phyloP scores from a whole-genome alignment of 2,888 invertebrate species.

The Xylocampa areola region DNA sequence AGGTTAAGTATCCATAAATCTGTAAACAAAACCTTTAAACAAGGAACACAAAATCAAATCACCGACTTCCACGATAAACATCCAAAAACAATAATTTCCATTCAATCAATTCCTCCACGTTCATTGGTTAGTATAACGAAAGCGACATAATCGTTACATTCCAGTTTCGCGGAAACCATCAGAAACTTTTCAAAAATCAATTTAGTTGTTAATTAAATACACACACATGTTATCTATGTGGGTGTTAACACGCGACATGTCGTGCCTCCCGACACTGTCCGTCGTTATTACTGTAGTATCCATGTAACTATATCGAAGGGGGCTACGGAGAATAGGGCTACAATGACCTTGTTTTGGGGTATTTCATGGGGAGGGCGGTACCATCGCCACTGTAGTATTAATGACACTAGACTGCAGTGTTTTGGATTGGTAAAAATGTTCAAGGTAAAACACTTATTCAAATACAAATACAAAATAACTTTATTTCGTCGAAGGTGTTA shows the following conservation, averaged over 20 bases:
- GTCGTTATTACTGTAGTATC: slow-evolving; percentile 8
- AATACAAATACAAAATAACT: background rate
- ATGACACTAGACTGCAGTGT: slow-evolving; percentile 22
- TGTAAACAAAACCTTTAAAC: no score
- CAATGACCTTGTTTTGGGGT: slow-evolving; percentile 17
- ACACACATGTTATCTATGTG: slow-evolving; percentile 18
- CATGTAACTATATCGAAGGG: slow-evolving; percentile 31
- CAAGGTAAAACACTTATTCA: no score
- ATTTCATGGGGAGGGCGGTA: slow-evolving; percentile 24
- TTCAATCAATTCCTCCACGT: background rate
- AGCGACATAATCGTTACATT: slow-evolving; percentile 9
- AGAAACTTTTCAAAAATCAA: slow-evolving; percentile 46
- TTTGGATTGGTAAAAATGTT: slow-evolving; percentile 1
- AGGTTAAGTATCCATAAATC: no score
- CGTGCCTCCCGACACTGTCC: slow-evolving; percentile 44
- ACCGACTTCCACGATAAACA: slow-evolving; percentile 5
- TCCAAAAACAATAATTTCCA: background rate
- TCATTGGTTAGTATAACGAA: slow-evolving; percentile 12
- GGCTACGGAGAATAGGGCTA: slow-evolving; percentile 22
- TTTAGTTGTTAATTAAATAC: slow-evolving; percentile 35
- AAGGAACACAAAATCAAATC: background rate
- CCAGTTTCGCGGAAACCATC: slow-evolving; percentile 24
- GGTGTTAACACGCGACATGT: slow-evolving; percentile 46
- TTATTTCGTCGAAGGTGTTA: no score
- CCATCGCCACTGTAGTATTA: slow-evolving; percentile 23